Conservation (phyloP, 2,113 vertebrate species). For the Trichomycterus rosablanca region DNA sequence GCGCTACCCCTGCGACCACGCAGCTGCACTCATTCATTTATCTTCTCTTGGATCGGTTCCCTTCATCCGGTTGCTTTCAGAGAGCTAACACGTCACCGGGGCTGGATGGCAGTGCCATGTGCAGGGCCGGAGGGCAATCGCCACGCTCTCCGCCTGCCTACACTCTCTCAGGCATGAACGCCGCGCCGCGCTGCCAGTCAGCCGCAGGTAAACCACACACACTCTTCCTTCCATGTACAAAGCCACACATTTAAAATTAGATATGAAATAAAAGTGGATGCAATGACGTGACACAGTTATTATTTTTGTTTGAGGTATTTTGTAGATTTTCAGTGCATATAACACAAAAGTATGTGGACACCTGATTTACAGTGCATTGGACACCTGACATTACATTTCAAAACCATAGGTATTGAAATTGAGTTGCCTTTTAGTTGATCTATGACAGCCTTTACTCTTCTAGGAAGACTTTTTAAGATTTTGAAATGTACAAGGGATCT, state of each 20-base stretch:
- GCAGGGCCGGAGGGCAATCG: slow-evolving; percentile 51
- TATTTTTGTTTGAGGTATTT: too few relatives aligned
- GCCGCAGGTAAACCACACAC: not conserved
- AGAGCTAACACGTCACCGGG: slow-evolving; percentile 47
- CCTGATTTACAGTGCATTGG: too few relatives aligned
- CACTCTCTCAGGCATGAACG: not conserved
- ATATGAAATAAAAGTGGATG: too few relatives aligned
- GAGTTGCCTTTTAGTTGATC: too few relatives aligned
- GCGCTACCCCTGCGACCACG: slow-evolving; percentile 43
- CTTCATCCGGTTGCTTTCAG: slow-evolving; percentile 59
- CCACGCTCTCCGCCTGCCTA: slow-evolving; percentile 39
- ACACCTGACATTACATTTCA: too few relatives aligned
- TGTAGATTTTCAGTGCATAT: too few relatives aligned
- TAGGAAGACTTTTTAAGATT: too few relatives aligned
- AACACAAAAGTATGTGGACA: too few relatives aligned
- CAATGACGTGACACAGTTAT: too few relatives aligned
- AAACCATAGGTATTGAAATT: too few relatives aligned
- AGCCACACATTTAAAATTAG: not conserved
- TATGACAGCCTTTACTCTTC: too few relatives aligned
- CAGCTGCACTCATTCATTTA: slow-evolving; percentile 68
- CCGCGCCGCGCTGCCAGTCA: not conserved
- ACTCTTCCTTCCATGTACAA: not conserved
- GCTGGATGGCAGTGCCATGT: slow-evolving; percentile 49
- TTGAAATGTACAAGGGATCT: too few relatives aligned
- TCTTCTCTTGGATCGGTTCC: slow-evolving; percentile 46